Percentiles rank a stretch among this genome's conserved stretches.
These are phyloP conservation scores for Neolamprologus tretocephalus DNA, from an alignment of 2,113 vertebrate genomes.

Conservation along the genomic window DNA sequence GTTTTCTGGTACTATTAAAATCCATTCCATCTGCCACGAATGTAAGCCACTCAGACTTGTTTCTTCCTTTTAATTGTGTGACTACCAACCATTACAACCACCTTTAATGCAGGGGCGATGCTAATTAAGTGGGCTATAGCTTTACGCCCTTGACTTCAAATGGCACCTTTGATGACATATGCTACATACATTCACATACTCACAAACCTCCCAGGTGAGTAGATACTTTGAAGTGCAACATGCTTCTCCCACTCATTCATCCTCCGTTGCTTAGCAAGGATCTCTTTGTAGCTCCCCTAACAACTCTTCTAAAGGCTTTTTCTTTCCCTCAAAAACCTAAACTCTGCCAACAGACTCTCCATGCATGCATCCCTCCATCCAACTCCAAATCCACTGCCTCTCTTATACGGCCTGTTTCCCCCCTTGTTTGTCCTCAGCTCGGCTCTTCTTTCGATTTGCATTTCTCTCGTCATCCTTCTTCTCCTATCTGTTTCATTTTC, in stretches of 20 bases:
- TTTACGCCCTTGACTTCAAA: not conserved
- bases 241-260: conserved; percentile 15
- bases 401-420: not conserved
- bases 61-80: not conserved
- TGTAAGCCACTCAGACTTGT: not conserved
- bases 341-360: not conserved
- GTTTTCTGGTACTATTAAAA: not conserved
- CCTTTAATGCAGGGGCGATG: not conserved
- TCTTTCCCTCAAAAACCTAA: not conserved
- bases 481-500: not conserved
- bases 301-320: not conserved
- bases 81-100: not conserved
- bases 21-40: not conserved
- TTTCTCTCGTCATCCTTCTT: not conserved
- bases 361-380: not conserved
- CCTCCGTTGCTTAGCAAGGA: not conserved
- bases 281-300: not conserved
- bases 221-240: conserved; percentile 23
- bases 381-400: not conserved
- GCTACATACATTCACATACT: not conserved
- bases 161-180: not conserved
- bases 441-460: not conserved
- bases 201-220: not conserved
- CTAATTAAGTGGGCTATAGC: not conserved
- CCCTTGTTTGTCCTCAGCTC: not conserved